Base-by-base conservation (phyloP, 2,797 vertebrate species). In the Tiaroga cobitis region DNA sequence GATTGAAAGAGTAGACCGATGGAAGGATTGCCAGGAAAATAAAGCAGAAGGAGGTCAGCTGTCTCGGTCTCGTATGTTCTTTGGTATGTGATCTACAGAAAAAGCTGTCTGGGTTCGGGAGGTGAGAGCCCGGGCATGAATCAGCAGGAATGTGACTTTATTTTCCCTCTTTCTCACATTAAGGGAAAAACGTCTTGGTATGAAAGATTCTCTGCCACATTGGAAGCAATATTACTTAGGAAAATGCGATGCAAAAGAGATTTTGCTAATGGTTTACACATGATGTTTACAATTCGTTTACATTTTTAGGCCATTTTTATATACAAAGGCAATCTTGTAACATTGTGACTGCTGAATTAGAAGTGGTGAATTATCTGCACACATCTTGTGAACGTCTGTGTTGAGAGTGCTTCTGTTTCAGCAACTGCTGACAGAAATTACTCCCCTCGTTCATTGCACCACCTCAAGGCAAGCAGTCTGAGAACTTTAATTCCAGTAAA, bases 81-180 rank as follows among this genome's bases (percentile, higher is more conserved):
- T 13, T 80, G 83, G 67, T 63, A 85, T 80, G 65, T 51, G 76
- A 73, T 80, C 68, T 85, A 73, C 65, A 73, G 76, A 85, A 39
- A 78, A 72, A 72, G 37, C 51, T 49, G 83, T 73, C 83, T 85
- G 68, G 54, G 51, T 72, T 80, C 29, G 21, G 10, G 29, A 80
- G 68, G 67, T 72, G 51, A 79, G 54, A 41, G 54, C 41, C 39
- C 7, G 3, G 39, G 68, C 49, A 32, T 78, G 74, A 78, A 69
- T 78, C 63, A 78, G 74, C 74, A 56, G 37, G 82, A 78, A 84
- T 69, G 82, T 43, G 19, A 43, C 74, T 43, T 56, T 77, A 76
- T 84, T 69, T 69, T 68, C 29, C 63, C n/a, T 77, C 41, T 29
- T 73, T 54, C 41, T 65, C 61, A 39, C 49, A 46, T 69, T 46